These are phyloP conservation scores for Pilophorus perplexus DNA, from an alignment of 2,888 invertebrate species.

Conservation along the genomic window DNA sequence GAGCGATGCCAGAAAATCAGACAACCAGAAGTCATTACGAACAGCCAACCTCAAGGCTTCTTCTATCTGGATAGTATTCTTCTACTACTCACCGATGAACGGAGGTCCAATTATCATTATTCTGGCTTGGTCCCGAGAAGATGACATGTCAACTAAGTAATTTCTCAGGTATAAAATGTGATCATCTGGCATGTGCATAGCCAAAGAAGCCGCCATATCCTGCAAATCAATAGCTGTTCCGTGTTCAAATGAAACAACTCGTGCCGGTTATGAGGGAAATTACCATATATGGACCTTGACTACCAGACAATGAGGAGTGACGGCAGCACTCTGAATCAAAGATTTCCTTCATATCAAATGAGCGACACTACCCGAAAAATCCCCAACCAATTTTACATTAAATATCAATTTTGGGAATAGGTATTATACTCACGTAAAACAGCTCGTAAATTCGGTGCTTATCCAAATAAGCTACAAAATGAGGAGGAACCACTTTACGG, in stretches of 20 bases:
- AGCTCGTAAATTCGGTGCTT: conserved; percentile 64
- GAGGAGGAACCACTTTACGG: conserved; percentile 50
- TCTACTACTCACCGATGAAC: conserved; percentile 50
- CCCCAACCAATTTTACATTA: no score
- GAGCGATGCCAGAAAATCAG: no score
- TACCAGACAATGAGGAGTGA: no score
- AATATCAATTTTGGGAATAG: background rate
- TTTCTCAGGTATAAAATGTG: conserved; percentile 64
- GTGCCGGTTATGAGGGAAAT: background rate
- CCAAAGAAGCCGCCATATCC: conserved; percentile 62
- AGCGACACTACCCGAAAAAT: no score
- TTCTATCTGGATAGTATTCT: background rate
- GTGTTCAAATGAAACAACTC: background rate
- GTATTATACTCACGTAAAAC: conserved; percentile 57
- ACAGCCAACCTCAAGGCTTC: no score
- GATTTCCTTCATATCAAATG: no score
- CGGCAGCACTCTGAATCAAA: no score
- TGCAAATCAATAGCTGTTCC: conserved; percentile 48
- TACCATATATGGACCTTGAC: background rate
- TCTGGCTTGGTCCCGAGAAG: conserved; percentile 56
- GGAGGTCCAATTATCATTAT: conserved; percentile 60
- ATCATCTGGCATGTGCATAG: conserved; percentile 62
- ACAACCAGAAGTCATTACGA: no score
- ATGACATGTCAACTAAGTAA: conserved; percentile 56
- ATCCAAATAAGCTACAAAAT: conserved; percentile 64